phyloP scores from a whole-genome alignment of 2,888 invertebrate species.

The Diogma glabrata region DNA sequence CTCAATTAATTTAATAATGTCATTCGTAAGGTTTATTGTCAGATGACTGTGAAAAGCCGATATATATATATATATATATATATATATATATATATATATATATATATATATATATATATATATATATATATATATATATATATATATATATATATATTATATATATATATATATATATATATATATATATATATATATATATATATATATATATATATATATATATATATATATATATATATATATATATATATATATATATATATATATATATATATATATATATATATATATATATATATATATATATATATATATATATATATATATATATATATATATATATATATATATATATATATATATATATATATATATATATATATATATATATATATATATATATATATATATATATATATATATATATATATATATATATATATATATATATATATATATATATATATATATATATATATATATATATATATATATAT shows the following conservation, averaged over 20 bases:
- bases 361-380: conserved; percentile 1
- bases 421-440: background rate
- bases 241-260: background rate
- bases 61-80: background rate
- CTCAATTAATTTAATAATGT: too few species aligned
- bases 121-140: background rate
- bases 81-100: background rate
- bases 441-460: conserved; percentile 1
- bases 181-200: background rate
- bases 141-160: background rate
- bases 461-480: conserved; percentile 3
- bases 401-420: conserved; percentile 1
- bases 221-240: background rate
- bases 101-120: background rate
- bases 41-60: too few species aligned
- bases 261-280: background rate
- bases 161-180: background rate
- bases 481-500: background rate
- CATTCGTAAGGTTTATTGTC: too few species aligned
- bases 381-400: conserved; percentile 1
- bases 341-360: background rate
- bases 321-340: background rate
- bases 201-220: background rate
- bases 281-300: background rate
- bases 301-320: background rate